Percentiles rank a stretch among this genome's conserved stretches.
These are phyloP conservation scores for Cavia aperea DNA, from an alignment of 2,113 vertebrate genomes.

Conservation along the genomic window DNA sequence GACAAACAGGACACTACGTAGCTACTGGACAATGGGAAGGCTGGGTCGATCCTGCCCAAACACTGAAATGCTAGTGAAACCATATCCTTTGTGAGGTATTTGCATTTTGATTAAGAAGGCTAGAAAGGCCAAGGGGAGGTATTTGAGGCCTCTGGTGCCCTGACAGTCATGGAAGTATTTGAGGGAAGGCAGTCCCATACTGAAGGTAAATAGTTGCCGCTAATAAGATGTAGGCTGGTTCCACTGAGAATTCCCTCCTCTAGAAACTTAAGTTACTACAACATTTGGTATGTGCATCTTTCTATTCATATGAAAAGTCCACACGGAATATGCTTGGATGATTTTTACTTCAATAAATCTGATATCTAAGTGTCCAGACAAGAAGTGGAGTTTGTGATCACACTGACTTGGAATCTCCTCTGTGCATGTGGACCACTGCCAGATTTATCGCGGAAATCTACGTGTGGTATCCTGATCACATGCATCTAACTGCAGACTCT, in stretches of 20 bases:
- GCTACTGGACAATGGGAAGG: not conserved
- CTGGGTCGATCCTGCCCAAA: not conserved
- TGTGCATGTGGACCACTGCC: not conserved
- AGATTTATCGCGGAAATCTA: not conserved
- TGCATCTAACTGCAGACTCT: not conserved
- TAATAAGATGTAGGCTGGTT: not conserved
- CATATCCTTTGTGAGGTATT: not conserved
- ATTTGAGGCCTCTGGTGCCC: not conserved
- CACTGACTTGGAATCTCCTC: constrained; percentile 7
- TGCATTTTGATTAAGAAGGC: not conserved
- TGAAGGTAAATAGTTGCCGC: not conserved
- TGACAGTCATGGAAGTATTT: not conserved
- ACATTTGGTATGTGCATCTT: not conserved
- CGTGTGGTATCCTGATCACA: not conserved
- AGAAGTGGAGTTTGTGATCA: not conserved
- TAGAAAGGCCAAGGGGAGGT: not conserved
- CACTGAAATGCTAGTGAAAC: not conserved
- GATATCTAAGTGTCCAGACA: not conserved
- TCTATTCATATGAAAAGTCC: not conserved
- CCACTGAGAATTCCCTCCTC: not conserved
- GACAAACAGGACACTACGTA: not conserved
- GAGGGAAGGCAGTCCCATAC: not conserved
- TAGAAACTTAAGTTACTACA: not conserved
- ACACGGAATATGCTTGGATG: not conserved
- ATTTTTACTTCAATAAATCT: not conserved